These are phyloP conservation scores for Galaxias olidus DNA, from an alignment of 2,797 vertebrate species.

Conservation along the genomic window DNA sequence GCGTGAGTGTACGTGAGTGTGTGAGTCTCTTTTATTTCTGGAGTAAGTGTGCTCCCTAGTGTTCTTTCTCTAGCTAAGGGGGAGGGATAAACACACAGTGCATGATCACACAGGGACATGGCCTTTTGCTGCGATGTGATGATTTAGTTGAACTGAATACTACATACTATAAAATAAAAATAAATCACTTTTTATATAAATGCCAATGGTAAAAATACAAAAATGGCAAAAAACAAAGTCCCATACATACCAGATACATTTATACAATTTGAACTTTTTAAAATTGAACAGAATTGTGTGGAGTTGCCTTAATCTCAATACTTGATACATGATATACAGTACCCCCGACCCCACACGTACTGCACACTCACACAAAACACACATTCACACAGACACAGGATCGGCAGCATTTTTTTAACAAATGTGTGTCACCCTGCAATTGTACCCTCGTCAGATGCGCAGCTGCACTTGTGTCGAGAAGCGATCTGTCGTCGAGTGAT, in stretches of 20 bases:
- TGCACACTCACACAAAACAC: conserved; percentile 18
- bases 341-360: not conserved
- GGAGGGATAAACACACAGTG: conserved; percentile 6
- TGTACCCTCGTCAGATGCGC: conserved; percentile 50
- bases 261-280: too few species aligned
- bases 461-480: conserved; percentile 71
- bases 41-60: conserved; percentile 94
- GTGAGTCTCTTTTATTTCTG: conserved; percentile 74
- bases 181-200: too few species aligned
- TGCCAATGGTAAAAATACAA: too few species aligned
- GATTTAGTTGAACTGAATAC: too few species aligned
- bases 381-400: conserved; percentile 1
- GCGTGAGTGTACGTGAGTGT: not conserved
- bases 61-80: conserved; percentile 61
- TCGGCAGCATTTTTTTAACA: conserved; percentile 51
- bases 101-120: not conserved
- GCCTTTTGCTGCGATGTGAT: too few species aligned
- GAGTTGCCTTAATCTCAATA: too few species aligned
- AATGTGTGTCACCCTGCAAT: conserved; percentile 48
- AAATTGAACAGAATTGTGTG: too few species aligned
- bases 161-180: too few species aligned
- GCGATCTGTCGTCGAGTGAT: conserved; percentile 58
- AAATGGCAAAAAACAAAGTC: too few species aligned
- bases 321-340: not conserved
- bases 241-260: too few species aligned